Percentiles rank a stretch among this genome's conserved stretches.
Evolutionary conservation across 1,140 invertebrate genomes (phyloP).

Genomic region (Bombus waltoni): DNA sequence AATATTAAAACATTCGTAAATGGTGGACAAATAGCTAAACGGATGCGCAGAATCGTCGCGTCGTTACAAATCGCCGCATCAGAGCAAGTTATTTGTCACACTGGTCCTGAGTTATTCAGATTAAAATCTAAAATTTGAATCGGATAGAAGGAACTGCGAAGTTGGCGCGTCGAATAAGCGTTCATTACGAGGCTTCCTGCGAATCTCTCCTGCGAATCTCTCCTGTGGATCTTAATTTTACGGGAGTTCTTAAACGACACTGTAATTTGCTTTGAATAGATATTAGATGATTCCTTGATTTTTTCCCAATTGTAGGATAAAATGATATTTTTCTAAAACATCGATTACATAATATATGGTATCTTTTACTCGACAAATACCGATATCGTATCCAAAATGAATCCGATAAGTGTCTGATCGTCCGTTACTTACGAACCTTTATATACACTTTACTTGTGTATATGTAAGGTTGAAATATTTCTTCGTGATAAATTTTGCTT

Average conservation of each 20-base stretch:
- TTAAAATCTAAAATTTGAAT: constrained; percentile 57
- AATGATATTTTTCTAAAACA: not conserved
- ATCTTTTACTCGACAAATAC: too few species aligned
- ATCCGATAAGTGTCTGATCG: too few species aligned
- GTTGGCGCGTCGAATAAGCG: constrained; percentile 15
- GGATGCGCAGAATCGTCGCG: not conserved
- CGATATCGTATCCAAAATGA: too few species aligned
- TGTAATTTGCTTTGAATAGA: not conserved
- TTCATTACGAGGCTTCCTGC: constrained; percentile 26
- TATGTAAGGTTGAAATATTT: too few species aligned
- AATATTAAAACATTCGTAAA: not conserved
- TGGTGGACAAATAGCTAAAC: not conserved
- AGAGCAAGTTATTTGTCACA: constrained; percentile 3
- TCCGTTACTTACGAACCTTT: too few species aligned
- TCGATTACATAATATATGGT: not conserved
- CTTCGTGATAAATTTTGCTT: too few species aligned
- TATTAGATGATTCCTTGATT: constrained; percentile 1
- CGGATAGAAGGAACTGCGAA: not conserved
- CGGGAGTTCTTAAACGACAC: not conserved
- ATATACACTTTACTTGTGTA: too few species aligned
- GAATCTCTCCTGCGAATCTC: constrained; percentile 52
- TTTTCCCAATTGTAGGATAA: not conserved
- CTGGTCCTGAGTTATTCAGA: constrained; percentile 15
- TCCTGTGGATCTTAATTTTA: constrained; percentile 25
- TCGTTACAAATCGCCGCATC: not conserved